Evolutionary conservation across 2,888 invertebrate species (phyloP).

Genomic region (Gandaritis pyraliata): DNA sequence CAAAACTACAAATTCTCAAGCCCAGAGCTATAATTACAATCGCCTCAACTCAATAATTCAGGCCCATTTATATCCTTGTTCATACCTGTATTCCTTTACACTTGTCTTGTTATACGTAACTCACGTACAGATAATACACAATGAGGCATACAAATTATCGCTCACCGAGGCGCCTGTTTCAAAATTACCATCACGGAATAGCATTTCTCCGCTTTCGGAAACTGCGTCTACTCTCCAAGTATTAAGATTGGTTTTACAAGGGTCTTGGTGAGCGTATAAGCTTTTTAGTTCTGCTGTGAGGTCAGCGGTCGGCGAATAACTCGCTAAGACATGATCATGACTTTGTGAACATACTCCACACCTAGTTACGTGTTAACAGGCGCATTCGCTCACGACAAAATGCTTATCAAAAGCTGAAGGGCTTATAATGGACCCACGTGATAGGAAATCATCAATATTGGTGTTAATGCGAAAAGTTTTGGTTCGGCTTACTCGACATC

Average conservation of each 20-base stretch:
- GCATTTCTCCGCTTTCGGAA: constrained; percentile 40
- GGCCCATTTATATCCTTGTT: constrained; percentile 74
- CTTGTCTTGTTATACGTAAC: constrained; percentile 74
- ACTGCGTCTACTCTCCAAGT: constrained; percentile 37
- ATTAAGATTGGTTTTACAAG: constrained; percentile 47
- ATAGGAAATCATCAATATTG: constrained; percentile 42
- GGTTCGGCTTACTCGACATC: constrained; percentile 52
- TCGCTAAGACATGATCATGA: constrained; percentile 83
- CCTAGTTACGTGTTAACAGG: constrained; percentile 84
- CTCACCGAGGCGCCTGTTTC: constrained; percentile 68
- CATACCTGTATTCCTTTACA: constrained; percentile 67
- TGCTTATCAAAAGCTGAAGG: constrained; percentile 76
- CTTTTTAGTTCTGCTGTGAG: constrained; percentile 61
- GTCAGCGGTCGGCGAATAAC: constrained; percentile 83
- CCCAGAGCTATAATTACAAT: constrained; percentile 61
- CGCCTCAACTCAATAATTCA: constrained; percentile 64
- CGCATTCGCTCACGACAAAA: constrained; percentile 82
- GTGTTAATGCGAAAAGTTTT: constrained; percentile 38
- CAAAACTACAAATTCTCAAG: constrained; percentile 41
- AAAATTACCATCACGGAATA: constrained; percentile 61
- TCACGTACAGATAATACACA: constrained; percentile 82
- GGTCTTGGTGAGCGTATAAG: constrained; percentile 45
- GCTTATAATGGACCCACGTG: constrained; percentile 67
- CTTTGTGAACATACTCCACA: constrained; percentile 78
- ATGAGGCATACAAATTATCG: constrained; percentile 83